Base-by-base conservation (phyloP, 1,140 invertebrate species). In the Andricus grossulariae region DNA sequence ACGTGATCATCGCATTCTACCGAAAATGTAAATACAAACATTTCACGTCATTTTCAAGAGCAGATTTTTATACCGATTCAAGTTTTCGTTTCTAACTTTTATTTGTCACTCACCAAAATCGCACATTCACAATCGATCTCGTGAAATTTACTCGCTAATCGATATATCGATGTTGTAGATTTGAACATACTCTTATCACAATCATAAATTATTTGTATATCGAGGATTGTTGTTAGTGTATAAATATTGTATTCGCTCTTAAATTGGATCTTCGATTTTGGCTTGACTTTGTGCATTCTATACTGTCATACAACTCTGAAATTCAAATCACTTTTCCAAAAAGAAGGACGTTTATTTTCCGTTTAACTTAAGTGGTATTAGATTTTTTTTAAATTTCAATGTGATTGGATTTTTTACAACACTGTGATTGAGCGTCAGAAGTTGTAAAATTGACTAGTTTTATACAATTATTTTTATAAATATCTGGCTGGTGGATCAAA, bases 381-480 rank as follows among this genome's bases (percentile, higher is more conserved):
- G 71, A 19, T 76, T 76, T 75, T 71, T 45, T 50, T 76, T 76
- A 10, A 50, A 75, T 70, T 72, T 72, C 45, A 81, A 82, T 51
- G 49, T 77, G 78, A 83, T 84, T 81, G 50, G 73, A 87, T 81
- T 83, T 88, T 87, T 84, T 86, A 86, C 51, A 71, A 71, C 81
- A 87, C 80, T 82, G 88, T 89, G 90, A 91, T 91, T 91, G 89
- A 89, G 82, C 83, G 79, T 90, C 89, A 89, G 90, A 90, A 77
- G 78, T 89, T 91, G 90, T 89, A 83, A 89, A 90, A 91, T 90
- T 89, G 90, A 91, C 89, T 90, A 91, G 88, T 91, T 91, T 91
- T 91, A 91, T 91, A 91, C 88, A 90, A 90, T 91, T 91, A 91
- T 91, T 91, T 91, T 91, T 91, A 91, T 91, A 91, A 91, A 87